Base-by-base conservation (phyloP, 2,888 invertebrate genomes). In the Trissolcus japonicus region DNA sequence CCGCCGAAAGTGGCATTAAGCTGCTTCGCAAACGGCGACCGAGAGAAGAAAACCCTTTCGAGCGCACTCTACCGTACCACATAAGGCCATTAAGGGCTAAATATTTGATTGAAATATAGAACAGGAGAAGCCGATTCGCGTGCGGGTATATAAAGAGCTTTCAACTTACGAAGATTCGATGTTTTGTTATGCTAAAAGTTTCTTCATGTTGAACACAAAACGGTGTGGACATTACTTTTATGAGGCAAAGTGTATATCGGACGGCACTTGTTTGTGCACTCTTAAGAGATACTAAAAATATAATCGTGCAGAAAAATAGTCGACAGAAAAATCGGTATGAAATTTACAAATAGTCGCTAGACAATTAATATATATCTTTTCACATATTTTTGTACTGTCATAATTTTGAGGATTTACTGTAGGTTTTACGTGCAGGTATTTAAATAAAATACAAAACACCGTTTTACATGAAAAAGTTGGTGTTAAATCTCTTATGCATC, bases 31-130 rank as follows among this genome's bases (percentile, higher is more conserved):
- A 82, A 82, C 76, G 79, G 69, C 81, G 81, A 82, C 73, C 80
- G 66, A 79, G 65, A 76, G 65, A 56, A 66, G 76, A 69, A 66
- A 78, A 69, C 82, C 82, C 81, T 82, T 83, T 80, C 78, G 79
- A 72, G 69, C 80, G 78, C 79, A 69, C 79, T 82, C 79, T 80
- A 74, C 71, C 80, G 78, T 82, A 78, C 76, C 77, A 79, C 79
- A 79, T 83, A 84, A 83, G 82, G 83, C 83, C 83, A 85, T 86
- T 82, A 83, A 82, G 79, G 79, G 78, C 80, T 86, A 83, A 85
- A 84, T 85, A 86, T 86, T 84, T 84, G 82, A 87, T 87, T 85
- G 86, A 86, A 85, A 84, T 86, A 86, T 85, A 85, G 82, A 80
- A 80, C 82, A 71, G 75, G 62, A 75, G 69, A 67, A 60, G 76